These are phyloP conservation scores for Lathronympha strigana DNA, from an alignment of 2,888 invertebrate genomes.

Conservation along the genomic window DNA sequence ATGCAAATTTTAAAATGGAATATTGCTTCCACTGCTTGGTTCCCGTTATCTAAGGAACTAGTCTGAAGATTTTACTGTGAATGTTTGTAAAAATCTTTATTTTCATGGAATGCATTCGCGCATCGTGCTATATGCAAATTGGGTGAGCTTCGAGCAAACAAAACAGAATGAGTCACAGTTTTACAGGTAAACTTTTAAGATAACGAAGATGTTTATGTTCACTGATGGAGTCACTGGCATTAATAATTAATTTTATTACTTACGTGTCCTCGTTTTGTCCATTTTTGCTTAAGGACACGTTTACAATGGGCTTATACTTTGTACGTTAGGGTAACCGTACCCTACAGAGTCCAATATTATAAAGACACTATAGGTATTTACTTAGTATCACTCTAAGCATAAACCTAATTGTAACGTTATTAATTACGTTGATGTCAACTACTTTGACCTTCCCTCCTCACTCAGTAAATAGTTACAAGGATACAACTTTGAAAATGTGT, in stretches of 20 bases:
- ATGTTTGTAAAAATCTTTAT: slow-evolving; percentile 10
- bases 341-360: no score
- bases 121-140: slow-evolving; percentile 24
- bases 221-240: neutral
- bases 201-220: slow-evolving; percentile 4
- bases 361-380: no score
- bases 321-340: no score
- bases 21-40: slow-evolving; percentile 6
- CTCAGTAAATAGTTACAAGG: slow-evolving; percentile 47
- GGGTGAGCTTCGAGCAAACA: slow-evolving; percentile 16
- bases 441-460: no score
- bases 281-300: no score
- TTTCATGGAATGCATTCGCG: slow-evolving; percentile 6
- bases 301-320: no score
- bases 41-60: slow-evolving; percentile 18
- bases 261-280: neutral
- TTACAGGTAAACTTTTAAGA: slow-evolving; percentile 5
- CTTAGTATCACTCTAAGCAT: no score
- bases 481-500: slow-evolving; percentile 64
- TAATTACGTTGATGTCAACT: no score
- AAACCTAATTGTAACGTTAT: no score
- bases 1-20: slow-evolving; percentile 55
- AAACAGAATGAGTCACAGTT: slow-evolving; percentile 5
- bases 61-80: slow-evolving; percentile 4
- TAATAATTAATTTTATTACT: neutral